Percentiles rank a stretch among this genome's conserved stretches.
phyloP scores from a whole-genome alignment of 2,888 invertebrate genomes.

The Orthonevra nobilis region DNA sequence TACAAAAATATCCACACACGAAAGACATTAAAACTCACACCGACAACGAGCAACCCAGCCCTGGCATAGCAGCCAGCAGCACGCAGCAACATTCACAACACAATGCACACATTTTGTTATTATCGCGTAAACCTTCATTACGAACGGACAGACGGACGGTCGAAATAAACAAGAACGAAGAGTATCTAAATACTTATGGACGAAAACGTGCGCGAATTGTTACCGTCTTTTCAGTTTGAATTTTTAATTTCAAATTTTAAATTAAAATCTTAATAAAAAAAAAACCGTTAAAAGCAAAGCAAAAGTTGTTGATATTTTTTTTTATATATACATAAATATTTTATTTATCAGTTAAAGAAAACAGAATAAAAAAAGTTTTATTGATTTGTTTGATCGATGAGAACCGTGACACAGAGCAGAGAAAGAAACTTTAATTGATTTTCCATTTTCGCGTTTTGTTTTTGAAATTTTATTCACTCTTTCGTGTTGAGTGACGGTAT shows the following conservation, averaged over 20 bases:
- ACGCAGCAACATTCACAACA: slow-evolving; percentile 49
- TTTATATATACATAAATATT: not conserved
- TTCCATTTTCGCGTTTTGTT: slow-evolving; percentile 25
- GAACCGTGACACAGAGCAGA: not conserved
- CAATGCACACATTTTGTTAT: slow-evolving; percentile 66
- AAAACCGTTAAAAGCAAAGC: not conserved
- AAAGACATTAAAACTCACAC: too few relatives aligned
- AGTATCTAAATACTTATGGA: slow-evolving; percentile 37
- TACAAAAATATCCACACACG: slow-evolving; percentile 66
- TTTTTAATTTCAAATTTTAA: slow-evolving; percentile 65
- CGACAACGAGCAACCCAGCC: too few relatives aligned
- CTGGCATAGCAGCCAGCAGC: not conserved
- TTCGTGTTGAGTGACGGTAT: slow-evolving; percentile 48
- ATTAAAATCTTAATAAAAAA: slow-evolving; percentile 21
- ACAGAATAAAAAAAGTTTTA: slow-evolving; percentile 21
- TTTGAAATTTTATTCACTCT: slow-evolving; percentile 37
- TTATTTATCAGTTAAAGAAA: not conserved
- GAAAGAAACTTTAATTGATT: slow-evolving; percentile 46
- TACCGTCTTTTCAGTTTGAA: slow-evolving; percentile 63
- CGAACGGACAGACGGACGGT: slow-evolving; percentile 48
- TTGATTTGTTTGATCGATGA: slow-evolving; percentile 67
- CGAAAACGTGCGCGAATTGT: slow-evolving; percentile 41
- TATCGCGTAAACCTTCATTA: slow-evolving; percentile 67
- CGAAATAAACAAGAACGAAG: not conserved
- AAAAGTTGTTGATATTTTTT: slow-evolving; percentile 23